A percentile compares a stretch with the other conserved stretches of the same genome.
phyloP scores from a whole-genome alignment of 2,888 invertebrate genomes.

The Limulus polyphemus region DNA sequence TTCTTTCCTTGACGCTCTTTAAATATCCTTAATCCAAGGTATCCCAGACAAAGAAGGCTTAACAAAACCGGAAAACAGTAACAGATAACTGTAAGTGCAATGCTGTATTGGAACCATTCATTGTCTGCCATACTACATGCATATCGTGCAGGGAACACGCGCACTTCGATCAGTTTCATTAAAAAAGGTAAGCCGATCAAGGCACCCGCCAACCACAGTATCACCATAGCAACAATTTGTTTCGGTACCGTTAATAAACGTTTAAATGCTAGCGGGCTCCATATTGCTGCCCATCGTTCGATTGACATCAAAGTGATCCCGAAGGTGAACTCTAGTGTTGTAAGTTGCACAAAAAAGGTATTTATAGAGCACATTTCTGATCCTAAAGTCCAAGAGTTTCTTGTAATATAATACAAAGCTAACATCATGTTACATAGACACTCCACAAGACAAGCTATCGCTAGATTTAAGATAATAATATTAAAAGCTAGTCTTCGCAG shows the following conservation, averaged over 20 bases:
- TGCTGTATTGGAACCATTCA: constrained; percentile 17
- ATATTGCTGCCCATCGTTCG: constrained; percentile 21
- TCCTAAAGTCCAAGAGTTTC: constrained; percentile 26
- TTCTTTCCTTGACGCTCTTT: constrained; percentile 13
- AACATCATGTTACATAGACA: constrained; percentile 25
- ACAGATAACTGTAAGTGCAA: constrained; percentile 24
- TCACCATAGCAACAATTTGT: constrained; percentile 21
- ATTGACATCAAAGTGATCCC: constrained; percentile 23
- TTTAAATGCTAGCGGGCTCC: constrained; percentile 22
- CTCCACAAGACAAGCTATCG: constrained; percentile 23
- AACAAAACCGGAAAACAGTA: constrained; percentile 24
- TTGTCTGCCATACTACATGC: constrained; percentile 25
- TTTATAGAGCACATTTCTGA: constrained; percentile 23
- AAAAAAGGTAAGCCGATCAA: constrained; percentile 25
- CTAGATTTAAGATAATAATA: constrained; percentile 24
- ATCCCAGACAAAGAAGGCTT: constrained; percentile 18
- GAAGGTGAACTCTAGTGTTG: constrained; percentile 26
- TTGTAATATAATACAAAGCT: constrained; percentile 11
- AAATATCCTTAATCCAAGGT: constrained; percentile 9
- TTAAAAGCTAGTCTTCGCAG: constrained; percentile 26
- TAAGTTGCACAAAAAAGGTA: constrained; percentile 24
- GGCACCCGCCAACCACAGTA: constrained; percentile 24
- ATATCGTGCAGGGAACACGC: constrained; percentile 26
- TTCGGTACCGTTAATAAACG: constrained; percentile 19
- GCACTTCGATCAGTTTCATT: constrained; percentile 20